Base-by-base conservation (phyloP, 2,113 vertebrate genomes). In the Myanophis thanlyinensis region DNA sequence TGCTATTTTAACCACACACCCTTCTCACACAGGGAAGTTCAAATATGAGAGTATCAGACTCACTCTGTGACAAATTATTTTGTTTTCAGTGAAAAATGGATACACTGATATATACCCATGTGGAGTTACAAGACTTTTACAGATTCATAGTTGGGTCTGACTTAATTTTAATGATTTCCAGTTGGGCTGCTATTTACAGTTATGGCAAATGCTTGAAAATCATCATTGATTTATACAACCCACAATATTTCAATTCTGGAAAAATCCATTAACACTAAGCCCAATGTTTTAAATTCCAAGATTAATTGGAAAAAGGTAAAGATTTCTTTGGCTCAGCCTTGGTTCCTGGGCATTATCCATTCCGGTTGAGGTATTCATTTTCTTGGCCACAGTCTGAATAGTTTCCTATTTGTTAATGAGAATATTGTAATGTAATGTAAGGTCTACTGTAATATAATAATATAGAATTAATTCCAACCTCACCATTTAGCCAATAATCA, bases 1-100 rank as follows among this genome's bases (percentile, higher is more conserved):
- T 97, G 97, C 97, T 91, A 91, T 94, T 97, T 97, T 96, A 96
- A 96, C 46, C 52, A 56, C 88, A 89, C 25, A 30, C 6, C 56
- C 88, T 59, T 95, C 93, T 96, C 96, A 96, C 94, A 23, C 88
- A 91, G 96, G 96, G 95, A 95, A 93, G 96, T 94, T 88, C 88
- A 91, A 95, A 91, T 47, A 2, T 97, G 97, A 97, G 97, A 97
- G 97, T 97, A 97, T 98, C 97, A 93, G 95, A 93, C 94, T 89
- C 95, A 95, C 93, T 97, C 98, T 95, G 53, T 96, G 97, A 97
- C 97, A 98, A 97, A 95, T 95, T 93, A 95, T 96, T 97, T 97
- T 97, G 96, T 94, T 96, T 97, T 97, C 97, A 97, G 98, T 98
- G 98, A 98, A 98, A 98, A 98, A 98, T 98, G 96, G 98, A 96